Base-by-base conservation (phyloP, 2,797 vertebrate species). In the Garrulus glandarius region DNA sequence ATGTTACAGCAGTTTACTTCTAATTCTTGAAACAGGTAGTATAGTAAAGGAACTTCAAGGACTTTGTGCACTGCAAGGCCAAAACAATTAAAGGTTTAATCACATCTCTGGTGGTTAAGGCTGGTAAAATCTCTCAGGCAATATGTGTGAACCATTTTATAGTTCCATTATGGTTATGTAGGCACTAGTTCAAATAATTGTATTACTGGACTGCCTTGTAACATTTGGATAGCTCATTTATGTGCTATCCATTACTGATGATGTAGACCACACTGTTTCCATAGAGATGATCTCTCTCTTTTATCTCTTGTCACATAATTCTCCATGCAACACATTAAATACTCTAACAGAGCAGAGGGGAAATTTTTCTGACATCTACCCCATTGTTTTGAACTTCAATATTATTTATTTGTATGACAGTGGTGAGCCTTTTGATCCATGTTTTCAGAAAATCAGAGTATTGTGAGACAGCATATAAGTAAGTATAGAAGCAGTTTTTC, bases 251-350 rank as follows among this genome's bases (percentile, higher is more conserved):
- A 43, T 92, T 94, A 89, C 75, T 0, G 14, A 56, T 93, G 87
- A 94, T 94, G 93, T 71, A 83, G 89, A 92, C 84, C 76, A 91
- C 89, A 89, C 81, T 79, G 92, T 96, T 97, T 96, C 95, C 95
- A 92, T 94, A 95, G 95, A 95, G 91, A 90, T 90, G 85, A 93
- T 93, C 84, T 72, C 74, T 82, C 55, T 77, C 71, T 93, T 95
- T 95, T 89, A 90, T 90, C 52, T 88, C 74, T 56, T 74, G 80
- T 95, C 76, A 36, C 87, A 67, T 52, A 94, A 90, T 94, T 87
- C 55, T 88, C 63, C 5, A 46, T 72, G 77, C 65, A 95, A 86
- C 70, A 52, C 36, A 59, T 92, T 88, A 84, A 87, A 91, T 89
- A 93, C 39, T 77, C 30, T 36, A n/a, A 26, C 46, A 81, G 46